Conservation (phyloP, 2,113 vertebrate genomes). For the Galeopterus variegatus region DNA sequence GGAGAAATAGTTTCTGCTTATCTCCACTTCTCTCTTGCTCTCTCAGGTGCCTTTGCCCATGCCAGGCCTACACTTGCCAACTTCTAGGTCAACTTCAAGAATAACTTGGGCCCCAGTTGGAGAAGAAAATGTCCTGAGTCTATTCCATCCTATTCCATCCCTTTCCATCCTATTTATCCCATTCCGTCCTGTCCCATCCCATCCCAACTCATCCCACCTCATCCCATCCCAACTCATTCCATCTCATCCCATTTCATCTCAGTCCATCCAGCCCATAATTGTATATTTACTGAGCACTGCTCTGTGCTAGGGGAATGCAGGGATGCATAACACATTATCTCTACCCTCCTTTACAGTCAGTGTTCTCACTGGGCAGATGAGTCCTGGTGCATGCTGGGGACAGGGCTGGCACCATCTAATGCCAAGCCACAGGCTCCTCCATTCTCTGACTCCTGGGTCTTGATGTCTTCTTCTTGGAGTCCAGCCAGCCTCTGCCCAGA, state of each 20-base stretch:
- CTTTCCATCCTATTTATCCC: no score
- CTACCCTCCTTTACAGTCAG: background rate
- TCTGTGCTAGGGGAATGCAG: background rate
- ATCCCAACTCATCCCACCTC: background rate
- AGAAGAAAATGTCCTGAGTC: background rate
- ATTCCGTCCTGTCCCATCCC: no score
- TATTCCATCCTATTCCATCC: no score
- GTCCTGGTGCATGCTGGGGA: background rate
- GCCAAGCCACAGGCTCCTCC: background rate
- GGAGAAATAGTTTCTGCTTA: background rate
- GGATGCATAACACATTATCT: fast-evolving
- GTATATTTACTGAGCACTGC: fast-evolving
- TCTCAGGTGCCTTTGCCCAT: background rate
- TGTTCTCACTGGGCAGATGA: background rate
- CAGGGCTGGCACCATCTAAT: background rate
- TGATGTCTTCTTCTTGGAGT: background rate
- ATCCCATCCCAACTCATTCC: background rate
- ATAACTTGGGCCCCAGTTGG: background rate
- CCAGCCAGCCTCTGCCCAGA: conserved; percentile 39
- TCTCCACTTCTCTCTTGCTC: background rate
- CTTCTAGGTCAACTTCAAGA: background rate
- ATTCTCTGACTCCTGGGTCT: background rate
- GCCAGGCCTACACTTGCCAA: background rate
- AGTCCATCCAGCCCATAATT: no score
- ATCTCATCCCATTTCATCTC: fast-evolving